Percentiles rank a stretch among this genome's conserved stretches.
Conservation (phyloP, 2,113 vertebrate species). For the Halcyon malimbica region DNA sequence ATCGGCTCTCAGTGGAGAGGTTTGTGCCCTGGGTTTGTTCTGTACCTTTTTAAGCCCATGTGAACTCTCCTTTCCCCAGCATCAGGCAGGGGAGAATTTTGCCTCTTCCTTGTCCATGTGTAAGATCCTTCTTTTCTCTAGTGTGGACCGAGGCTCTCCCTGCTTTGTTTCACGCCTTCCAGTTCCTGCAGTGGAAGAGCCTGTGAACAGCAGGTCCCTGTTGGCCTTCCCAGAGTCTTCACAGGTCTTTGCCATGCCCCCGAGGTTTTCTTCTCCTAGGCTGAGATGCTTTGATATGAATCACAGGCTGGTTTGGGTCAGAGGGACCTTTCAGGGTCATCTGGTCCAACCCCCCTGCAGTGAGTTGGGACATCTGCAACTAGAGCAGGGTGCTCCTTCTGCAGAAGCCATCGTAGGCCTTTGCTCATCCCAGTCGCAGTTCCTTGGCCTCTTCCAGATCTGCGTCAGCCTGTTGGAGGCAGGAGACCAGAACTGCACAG, state of each 20-base stretch:
- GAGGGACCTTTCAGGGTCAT: background rate
- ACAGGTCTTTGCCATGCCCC: background rate
- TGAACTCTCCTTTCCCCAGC: background rate
- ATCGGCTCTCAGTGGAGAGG: background rate
- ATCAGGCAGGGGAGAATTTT: background rate
- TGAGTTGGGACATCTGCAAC: background rate
- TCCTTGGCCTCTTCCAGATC: background rate
- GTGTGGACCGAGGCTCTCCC: background rate
- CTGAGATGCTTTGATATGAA: background rate
- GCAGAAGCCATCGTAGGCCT: background rate
- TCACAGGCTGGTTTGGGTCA: background rate
- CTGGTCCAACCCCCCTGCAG: background rate
- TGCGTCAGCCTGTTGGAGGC: background rate
- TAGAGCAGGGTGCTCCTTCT: background rate
- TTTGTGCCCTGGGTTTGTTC: background rate
- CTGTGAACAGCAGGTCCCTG: background rate
- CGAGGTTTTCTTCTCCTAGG: background rate
- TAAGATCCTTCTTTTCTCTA: background rate
- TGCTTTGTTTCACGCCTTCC: fast-evolving
- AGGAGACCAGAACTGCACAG: background rate
- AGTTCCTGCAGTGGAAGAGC: background rate
- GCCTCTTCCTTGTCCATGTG: background rate
- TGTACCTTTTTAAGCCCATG: background rate
- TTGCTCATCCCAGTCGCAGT: background rate
- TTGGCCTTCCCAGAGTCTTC: background rate